Evolutionary conservation across 2,113 vertebrate genomes (phyloP).

Genomic region (Glaucidium brasilianum): DNA sequence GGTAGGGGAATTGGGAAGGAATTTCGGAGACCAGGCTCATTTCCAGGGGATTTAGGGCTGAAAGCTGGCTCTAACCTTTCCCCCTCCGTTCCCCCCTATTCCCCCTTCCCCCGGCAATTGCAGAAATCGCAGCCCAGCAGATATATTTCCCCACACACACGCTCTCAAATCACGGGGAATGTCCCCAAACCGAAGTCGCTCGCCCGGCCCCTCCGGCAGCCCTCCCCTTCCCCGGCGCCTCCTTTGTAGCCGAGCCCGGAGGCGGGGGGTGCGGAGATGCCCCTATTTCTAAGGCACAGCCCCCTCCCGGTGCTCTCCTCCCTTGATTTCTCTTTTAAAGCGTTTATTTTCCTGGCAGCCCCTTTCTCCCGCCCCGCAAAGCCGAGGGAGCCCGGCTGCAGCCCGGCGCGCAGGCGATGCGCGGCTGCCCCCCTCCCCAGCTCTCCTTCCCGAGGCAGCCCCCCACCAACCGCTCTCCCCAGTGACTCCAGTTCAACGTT

Average conservation of each 20-base stretch:
- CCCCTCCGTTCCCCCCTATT: not conserved
- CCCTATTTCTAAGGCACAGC: not conserved
- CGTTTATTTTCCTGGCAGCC: conserved; percentile 7
- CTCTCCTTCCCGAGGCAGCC: not conserved
- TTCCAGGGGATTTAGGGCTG: conserved; percentile 40
- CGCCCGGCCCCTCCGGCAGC: not conserved
- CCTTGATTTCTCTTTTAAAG: conserved; percentile 54
- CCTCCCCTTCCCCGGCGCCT: not conserved
- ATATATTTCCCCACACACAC: not conserved
- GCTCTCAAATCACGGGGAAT: not conserved
- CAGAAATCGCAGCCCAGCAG: not conserved
- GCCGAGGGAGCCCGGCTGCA: not conserved
- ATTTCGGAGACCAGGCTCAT: conserved; percentile 39
- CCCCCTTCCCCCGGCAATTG: not conserved
- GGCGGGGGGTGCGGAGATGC: not conserved
- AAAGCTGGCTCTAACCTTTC: conserved; percentile 1
- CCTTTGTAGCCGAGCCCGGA: not conserved
- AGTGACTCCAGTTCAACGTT: conserved; percentile 80
- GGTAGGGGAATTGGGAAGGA: not conserved
- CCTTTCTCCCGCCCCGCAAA: not conserved
- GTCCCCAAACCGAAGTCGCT: not conserved
- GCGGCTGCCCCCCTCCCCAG: not conserved
- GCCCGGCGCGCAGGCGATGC: not conserved
- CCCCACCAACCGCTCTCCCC: conserved; percentile 60
- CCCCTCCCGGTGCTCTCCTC: conserved; percentile 29